Base-by-base conservation (phyloP, 2,113 vertebrate genomes). In the Paracanthobrama guichenoti region DNA sequence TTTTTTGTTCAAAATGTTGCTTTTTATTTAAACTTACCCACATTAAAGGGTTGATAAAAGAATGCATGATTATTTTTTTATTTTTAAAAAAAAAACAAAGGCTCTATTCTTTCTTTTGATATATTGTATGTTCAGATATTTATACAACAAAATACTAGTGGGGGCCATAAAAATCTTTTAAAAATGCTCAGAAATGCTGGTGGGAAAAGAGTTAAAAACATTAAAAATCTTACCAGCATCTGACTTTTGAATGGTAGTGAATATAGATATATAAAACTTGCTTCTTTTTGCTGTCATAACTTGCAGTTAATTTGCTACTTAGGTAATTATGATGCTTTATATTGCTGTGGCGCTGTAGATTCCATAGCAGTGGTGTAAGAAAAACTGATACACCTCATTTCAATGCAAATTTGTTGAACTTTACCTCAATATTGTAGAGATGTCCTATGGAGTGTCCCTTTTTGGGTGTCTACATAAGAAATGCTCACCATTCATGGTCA, bases 401-500 rank as follows among this genome's bases (percentile, higher is more conserved):
- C 8, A 75, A 20, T 69, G 35, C 9, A 9, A 20, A 69, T 69
- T 69, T 39, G 31, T 74, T 26, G 12, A 8, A 74, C 44, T 14
- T 73, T 72, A 72, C 42, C 20, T 72, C 12, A 20, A 0, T 26
- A 6, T 31, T 11, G 2, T 28, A 66, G 62, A 31, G 22, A 26
- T 48, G 39, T 62, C 20, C 26, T 57, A 42, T 60, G 11, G 24
- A 35, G 4, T 31, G 16, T 31, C 16, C 28, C 11, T 64, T 62
- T 62, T 28, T 26, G 6, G 12, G 14, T 69, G 14, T 46, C 9
- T 4, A 35, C 31, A 24, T 42, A 28, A 16, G 10, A 64, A 82
- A 72, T 55, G 57, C 57, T 89, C 85, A 81, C 62, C 48, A 57
- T 1, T 84, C 77, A 89, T 87, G 83, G 85, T 6, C 26, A 87